Evolutionary conservation across 2,797 vertebrate genomes (phyloP).

Genomic region (Sebastes minor): DNA sequence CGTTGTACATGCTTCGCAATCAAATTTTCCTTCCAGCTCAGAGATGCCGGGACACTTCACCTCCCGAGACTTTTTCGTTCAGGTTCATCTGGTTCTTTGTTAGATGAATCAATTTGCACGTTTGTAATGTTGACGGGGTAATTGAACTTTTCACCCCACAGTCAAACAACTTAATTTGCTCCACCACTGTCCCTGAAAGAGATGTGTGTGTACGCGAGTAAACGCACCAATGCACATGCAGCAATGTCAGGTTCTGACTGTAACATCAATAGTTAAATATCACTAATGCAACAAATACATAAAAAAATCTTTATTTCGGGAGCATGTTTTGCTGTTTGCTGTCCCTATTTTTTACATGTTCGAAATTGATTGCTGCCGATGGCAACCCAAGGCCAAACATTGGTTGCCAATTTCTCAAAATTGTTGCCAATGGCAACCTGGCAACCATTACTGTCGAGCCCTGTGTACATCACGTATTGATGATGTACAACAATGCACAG

Average conservation of each 20-base stretch:
- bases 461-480: not conserved
- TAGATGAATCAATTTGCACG: not conserved
- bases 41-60: too few species aligned
- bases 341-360: not conserved
- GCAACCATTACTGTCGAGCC: not conserved
- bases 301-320: too few species aligned
- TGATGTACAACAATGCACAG: not conserved
- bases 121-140: not conserved
- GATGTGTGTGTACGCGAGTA: not conserved
- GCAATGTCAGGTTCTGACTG: not conserved
- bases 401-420: not conserved
- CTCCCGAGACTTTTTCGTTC: not conserved
- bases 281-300: not conserved
- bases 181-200: fast-evolving
- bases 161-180: not conserved
- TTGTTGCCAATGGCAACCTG: not conserved
- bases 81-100: not conserved
- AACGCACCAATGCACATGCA: not conserved
- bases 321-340: not conserved
- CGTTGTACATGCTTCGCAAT: not conserved
- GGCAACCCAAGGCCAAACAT: not conserved
- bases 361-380: not conserved
- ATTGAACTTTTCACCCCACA: not conserved
- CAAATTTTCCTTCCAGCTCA: not conserved
- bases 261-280: not conserved